These are phyloP conservation scores for Tetragonisca angustula DNA, from an alignment of 2,888 invertebrate genomes.

Conservation along the genomic window DNA sequence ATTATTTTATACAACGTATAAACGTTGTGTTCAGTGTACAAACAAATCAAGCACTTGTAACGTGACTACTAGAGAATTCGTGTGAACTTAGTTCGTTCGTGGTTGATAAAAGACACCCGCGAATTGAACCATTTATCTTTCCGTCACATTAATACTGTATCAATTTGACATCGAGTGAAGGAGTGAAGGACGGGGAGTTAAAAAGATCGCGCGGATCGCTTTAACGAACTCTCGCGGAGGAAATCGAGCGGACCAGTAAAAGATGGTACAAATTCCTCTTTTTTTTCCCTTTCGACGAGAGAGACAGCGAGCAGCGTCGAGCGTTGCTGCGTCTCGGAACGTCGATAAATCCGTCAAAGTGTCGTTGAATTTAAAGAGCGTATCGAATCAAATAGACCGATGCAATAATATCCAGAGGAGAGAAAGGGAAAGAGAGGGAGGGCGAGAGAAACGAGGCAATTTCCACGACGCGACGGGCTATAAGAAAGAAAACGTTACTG, in stretches of 20 bases:
- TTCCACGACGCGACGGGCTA: conserved; percentile 13
- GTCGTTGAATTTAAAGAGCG: conserved; percentile 42
- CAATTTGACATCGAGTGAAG: no score
- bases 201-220: conserved; percentile 58
- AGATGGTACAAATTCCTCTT: conserved; percentile 30
- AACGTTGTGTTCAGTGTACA: no score
- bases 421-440: neutral
- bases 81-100: no score
- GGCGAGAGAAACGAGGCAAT: conserved; percentile 13
- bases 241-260: conserved; percentile 51
- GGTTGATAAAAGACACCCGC: no score
- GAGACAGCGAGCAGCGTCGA: neutral
- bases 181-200: no score
- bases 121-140: no score
- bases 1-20: no score
- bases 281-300: neutral
- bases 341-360: conserved; percentile 50
- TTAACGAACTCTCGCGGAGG: conserved; percentile 60
- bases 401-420: conserved; percentile 5
- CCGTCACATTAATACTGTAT: no score
- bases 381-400: conserved; percentile 33
- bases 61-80: no score
- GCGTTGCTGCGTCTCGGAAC: neutral
- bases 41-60: no score
- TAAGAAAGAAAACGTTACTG: neutral